Base-by-base conservation (phyloP, 2,888 invertebrate genomes). In the Plebejus melissa region DNA sequence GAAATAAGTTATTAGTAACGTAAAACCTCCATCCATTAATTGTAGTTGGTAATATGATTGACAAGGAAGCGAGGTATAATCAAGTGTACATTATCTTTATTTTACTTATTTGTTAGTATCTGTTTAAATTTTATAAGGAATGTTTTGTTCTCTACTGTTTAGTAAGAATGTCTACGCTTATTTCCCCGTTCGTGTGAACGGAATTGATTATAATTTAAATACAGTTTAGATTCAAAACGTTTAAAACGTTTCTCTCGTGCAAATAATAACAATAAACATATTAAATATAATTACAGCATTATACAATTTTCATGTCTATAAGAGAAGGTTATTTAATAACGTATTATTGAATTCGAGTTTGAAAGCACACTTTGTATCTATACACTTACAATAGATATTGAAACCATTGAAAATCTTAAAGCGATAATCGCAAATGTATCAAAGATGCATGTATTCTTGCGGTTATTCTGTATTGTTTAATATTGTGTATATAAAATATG, bases 281-380 rank as follows among this genome's bases (percentile, higher is more conserved):
- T 71, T 41, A 46, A 41, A 71, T 70, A 70, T n/a, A 16, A 69
- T 70, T 41, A 71, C 46, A 71, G 71, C 46, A 41, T 71, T 71
- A 22, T 70, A 41, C 46, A 71, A 46, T 46, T 46, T 13, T 46
- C 41, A 71, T 70, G 22, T 70, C 41, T 70, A 41, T 9, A 46
- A 70, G 70, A 41, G 41, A 70, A 70, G 38, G 71, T 71, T 71
- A 71, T 71, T 71, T 46, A 71, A 71, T 71, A 71, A 71, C 71
- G 78, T 74, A 65, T 74, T 75, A 70, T 72, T 38, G 76, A 65
- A 65, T 54, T 76, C 38, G 57, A 69, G 22, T 60, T 60, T 60
- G 11, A 36, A 65, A 65, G 65, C 65, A 65, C 32, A 65, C 32
- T 36, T 32, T 65, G 65, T 65, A 32, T 65, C 65, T 65, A 9